Conservation (phyloP, 2,113 vertebrate genomes). For the Ramphastos sulfuratus region DNA sequence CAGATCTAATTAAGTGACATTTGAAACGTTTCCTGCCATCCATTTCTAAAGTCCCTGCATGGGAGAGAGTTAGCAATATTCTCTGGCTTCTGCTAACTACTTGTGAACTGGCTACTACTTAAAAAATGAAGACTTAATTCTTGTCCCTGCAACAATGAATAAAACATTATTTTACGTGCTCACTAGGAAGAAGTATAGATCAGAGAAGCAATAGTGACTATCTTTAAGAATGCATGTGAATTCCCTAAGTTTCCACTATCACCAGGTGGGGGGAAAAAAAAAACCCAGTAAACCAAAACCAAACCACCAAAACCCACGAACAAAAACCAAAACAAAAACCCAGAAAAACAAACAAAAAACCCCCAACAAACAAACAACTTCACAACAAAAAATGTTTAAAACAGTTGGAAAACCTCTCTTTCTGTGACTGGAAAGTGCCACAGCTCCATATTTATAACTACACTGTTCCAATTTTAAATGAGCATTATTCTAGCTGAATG, state of each 20-base stretch:
- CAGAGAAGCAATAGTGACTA: not conserved
- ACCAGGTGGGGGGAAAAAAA: rapidly evolving
- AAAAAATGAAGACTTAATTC: not conserved
- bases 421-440: not conserved
- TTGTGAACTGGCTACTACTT: not conserved
- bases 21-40: slow-evolving; percentile 51
- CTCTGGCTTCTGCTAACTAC: not conserved
- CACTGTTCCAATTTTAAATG: not conserved
- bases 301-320: too few relatives aligned
- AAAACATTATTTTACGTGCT: not conserved
- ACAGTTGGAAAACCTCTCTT: not conserved
- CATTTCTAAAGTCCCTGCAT: not conserved
- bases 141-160: not conserved
- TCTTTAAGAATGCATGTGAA: not conserved
- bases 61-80: not conserved
- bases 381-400: not conserved
- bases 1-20: slow-evolving; percentile 33
- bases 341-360: too few relatives aligned
- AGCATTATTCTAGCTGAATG: not conserved
- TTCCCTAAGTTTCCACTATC: not conserved
- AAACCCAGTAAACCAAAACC: not conserved
- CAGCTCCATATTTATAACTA: not conserved
- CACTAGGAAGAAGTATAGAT: not conserved
- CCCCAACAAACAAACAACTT: too few relatives aligned
- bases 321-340: too few relatives aligned